phyloP scores from a whole-genome alignment of 2,888 invertebrate genomes.

The Drosophila lacicola region DNA sequence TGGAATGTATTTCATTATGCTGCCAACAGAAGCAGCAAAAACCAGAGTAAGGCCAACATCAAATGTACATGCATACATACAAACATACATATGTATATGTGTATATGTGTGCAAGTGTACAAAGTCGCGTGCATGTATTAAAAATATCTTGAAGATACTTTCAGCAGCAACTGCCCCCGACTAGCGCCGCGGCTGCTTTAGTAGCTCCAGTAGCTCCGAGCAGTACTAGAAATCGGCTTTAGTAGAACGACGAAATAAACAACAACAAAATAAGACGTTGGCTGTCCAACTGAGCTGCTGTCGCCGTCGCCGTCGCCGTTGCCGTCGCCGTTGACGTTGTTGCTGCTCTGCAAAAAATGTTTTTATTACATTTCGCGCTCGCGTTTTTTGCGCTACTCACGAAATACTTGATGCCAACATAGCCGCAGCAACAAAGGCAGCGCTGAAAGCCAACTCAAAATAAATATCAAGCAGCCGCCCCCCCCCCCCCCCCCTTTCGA shows the following conservation, averaged over 20 bases:
- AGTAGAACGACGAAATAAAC: conserved; percentile 41
- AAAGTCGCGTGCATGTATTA: conserved; percentile 75
- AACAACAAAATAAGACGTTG: conserved; percentile 63
- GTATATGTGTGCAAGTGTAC: conserved; percentile 28
- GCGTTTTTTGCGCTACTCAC: conserved; percentile 79
- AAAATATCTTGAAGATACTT: conserved; percentile 81
- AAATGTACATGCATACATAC: conserved; percentile 43
- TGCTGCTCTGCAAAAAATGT: conserved; percentile 77
- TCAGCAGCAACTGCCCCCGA: conserved; percentile 14
- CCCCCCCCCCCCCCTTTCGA: neutral
- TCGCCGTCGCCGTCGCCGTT: conserved; percentile 8
- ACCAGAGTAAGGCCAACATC: conserved; percentile 40
- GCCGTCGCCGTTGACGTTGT: conserved; percentile 1
- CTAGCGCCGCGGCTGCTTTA: conserved; percentile 19
- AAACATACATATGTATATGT: conserved; percentile 21
- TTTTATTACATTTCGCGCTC: conserved; percentile 84
- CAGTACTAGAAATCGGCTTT: conserved; percentile 70
- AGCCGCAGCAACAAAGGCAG: conserved; percentile 49
- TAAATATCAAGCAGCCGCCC: conserved; percentile 61
- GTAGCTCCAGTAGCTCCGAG: conserved; percentile 65
- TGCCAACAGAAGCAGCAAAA: conserved; percentile 46
- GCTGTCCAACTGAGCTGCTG: conserved; percentile 30
- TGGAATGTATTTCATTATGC: conserved; percentile 71
- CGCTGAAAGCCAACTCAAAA: conserved; percentile 59
- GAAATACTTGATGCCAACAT: conserved; percentile 76